Evolutionary conservation across 1,140 invertebrate genomes (phyloP).

Genomic region (Cydia fagiglandana): DNA sequence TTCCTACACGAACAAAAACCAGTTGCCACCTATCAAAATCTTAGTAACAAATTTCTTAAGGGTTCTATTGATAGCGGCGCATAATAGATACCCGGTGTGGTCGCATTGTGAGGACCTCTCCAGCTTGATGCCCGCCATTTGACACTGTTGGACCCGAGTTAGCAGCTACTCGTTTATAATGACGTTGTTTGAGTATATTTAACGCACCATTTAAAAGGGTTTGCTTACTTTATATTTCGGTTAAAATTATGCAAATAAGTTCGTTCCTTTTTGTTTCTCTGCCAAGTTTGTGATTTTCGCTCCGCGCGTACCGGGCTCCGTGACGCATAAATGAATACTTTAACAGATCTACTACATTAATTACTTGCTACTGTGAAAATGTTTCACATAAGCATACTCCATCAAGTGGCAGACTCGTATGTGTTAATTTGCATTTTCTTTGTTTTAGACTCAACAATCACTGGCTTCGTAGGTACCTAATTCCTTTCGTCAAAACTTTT

Average conservation of each 20-base stretch:
- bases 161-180: slow-evolving; percentile 63
- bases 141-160: slow-evolving; percentile 44
- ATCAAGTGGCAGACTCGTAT: background rate
- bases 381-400: background rate
- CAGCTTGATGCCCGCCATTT: slow-evolving; percentile 63
- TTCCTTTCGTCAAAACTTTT: background rate
- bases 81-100: slow-evolving; percentile 62
- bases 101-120: slow-evolving; percentile 52
- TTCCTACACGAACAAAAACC: slow-evolving; percentile 45
- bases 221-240: slow-evolving; percentile 58
- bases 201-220: slow-evolving; percentile 67
- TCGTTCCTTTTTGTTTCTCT: slow-evolving; percentile 38
- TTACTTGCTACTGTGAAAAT: slow-evolving; percentile 22
- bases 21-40: slow-evolving; percentile 62
- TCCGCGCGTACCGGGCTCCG: background rate
- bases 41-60: slow-evolving; percentile 72
- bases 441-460: background rate
- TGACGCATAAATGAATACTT: slow-evolving; percentile 22
- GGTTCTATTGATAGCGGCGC: slow-evolving; percentile 54
- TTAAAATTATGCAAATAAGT: slow-evolving; percentile 65
- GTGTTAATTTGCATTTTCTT: slow-evolving; percentile 13
- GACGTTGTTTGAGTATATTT: slow-evolving; percentile 64
- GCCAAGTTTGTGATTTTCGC: background rate
- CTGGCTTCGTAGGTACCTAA: background rate
- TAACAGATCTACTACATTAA: slow-evolving; percentile 21